These are phyloP conservation scores for Trichogramma dendrolimi DNA, from an alignment of 2,888 invertebrate genomes.

Conservation along the genomic window DNA sequence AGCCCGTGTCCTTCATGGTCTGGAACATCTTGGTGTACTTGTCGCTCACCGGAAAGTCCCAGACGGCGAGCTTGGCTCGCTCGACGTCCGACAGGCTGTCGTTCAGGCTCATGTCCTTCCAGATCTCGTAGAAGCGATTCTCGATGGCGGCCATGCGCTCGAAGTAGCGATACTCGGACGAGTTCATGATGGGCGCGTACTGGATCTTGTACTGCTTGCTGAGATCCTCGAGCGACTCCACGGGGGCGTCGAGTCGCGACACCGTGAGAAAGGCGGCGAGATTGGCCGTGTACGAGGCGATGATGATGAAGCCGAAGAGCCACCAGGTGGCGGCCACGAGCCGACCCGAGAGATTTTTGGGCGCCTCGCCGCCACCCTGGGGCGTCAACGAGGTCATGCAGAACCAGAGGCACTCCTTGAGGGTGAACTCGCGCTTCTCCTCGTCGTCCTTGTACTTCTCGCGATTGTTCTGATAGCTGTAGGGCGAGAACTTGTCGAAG, in stretches of 20 bases:
- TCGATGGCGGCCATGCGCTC: slow-evolving; percentile 95
- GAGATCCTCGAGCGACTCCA: slow-evolving; percentile 89
- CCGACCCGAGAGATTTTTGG: slow-evolving; percentile 91
- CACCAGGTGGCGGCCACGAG: slow-evolving; percentile 98
- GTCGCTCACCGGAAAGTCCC: slow-evolving; percentile 98
- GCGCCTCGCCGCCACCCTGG: slow-evolving; percentile 91
- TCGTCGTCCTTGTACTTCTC: slow-evolving; percentile 90
- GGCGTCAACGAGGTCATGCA: slow-evolving; percentile 98
- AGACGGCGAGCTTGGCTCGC: slow-evolving; percentile 89
- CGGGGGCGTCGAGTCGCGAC: slow-evolving; percentile 85
- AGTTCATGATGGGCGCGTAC: slow-evolving; percentile 86
- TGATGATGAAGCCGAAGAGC: slow-evolving; percentile 98
- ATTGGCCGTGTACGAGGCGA: slow-evolving; percentile 97
- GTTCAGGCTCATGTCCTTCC: slow-evolving; percentile 97
- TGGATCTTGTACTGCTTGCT: slow-evolving; percentile 94
- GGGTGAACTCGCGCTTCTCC: slow-evolving; percentile 88
- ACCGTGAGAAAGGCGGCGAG: slow-evolving; percentile 95
- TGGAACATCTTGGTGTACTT: slow-evolving; percentile 99
- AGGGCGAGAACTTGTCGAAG: slow-evolving; percentile 95
- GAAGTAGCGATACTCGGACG: slow-evolving; percentile 90
- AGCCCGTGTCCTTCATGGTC: slow-evolving; percentile 78
- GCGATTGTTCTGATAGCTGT: slow-evolving; percentile 91
- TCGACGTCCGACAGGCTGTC: slow-evolving; percentile 87
- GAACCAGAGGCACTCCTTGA: slow-evolving; percentile 97
- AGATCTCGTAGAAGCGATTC: slow-evolving; percentile 90